phyloP scores from a whole-genome alignment of 1,140 invertebrate genomes.

The Drosophila grimshawi region DNA sequence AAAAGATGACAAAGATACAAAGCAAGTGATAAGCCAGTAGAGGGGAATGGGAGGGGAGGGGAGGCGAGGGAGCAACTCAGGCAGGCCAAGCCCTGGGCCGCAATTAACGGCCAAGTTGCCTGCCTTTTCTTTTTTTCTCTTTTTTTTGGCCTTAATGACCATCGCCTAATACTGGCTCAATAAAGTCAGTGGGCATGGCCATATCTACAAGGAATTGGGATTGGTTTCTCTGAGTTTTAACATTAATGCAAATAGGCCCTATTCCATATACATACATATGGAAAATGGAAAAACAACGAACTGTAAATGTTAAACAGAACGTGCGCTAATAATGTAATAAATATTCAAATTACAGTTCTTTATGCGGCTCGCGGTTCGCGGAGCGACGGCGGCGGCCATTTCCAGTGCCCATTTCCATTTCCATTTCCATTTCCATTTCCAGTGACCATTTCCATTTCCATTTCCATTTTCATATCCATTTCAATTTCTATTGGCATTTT shows the following conservation, averaged over 20 bases:
- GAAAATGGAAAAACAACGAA: background rate
- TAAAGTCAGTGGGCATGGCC: slow-evolving; percentile 40
- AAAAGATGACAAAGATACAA: slow-evolving; percentile 57
- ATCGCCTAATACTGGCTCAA: slow-evolving; percentile 46
- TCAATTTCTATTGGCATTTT: slow-evolving; percentile 57
- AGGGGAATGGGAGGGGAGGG: background rate
- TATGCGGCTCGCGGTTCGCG: background rate
- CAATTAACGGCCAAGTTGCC: slow-evolving; percentile 33
- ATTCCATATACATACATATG: slow-evolving; percentile 14
- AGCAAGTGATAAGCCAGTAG: slow-evolving; percentile 39
- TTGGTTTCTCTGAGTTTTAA: background rate
- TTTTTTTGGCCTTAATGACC: slow-evolving; percentile 47
- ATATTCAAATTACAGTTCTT: slow-evolving; percentile 77
- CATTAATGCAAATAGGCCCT: slow-evolving; percentile 49
- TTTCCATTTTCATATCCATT: slow-evolving; percentile 39
- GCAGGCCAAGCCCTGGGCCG: slow-evolving; percentile 17
- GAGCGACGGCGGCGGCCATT: slow-evolving; percentile 3
- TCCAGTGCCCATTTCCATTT: slow-evolving; percentile 21
- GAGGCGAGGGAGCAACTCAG: background rate
- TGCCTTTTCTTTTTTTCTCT: slow-evolving; percentile 4
- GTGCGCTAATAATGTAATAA: slow-evolving; percentile 75
- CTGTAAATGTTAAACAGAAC: slow-evolving; percentile 29
- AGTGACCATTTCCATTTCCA: slow-evolving; percentile 11
- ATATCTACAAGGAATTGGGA: slow-evolving; percentile 11
- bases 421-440: slow-evolving; percentile 26